These are phyloP conservation scores for Fringilla coelebs DNA, from an alignment of 2,797 vertebrate species.

Conservation along the genomic window DNA sequence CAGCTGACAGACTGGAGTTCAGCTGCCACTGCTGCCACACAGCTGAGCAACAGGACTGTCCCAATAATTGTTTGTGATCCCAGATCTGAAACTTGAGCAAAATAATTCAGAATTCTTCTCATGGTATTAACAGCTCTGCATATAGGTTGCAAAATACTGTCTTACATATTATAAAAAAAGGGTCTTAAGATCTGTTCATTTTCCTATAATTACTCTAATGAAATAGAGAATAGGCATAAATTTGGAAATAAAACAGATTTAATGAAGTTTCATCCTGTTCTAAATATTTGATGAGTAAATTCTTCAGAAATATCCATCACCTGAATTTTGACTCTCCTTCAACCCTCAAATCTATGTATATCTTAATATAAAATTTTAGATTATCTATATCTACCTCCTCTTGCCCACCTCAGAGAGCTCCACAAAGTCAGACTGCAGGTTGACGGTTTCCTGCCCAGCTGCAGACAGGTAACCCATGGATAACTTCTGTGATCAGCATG, in stretches of 20 bases:
- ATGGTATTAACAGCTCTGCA: neutral
- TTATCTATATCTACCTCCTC: neutral
- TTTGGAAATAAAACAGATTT: neutral
- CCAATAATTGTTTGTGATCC: neutral
- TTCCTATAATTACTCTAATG: neutral
- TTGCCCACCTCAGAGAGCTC: neutral
- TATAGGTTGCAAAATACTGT: neutral
- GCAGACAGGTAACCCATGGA: neutral
- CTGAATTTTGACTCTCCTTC: neutral
- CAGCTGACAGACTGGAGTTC: neutral
- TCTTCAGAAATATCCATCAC: neutral
- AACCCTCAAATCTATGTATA: neutral
- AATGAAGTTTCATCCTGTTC: neutral
- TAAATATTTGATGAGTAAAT: neutral
- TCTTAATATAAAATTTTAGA: neutral
- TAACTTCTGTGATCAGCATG: neutral
- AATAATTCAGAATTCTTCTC: neutral
- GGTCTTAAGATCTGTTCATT: neutral
- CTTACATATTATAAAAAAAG: neutral
- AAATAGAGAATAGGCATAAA: neutral
- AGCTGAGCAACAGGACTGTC: fast-evolving
- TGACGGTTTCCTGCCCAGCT: neutral
- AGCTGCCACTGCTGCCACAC: neutral
- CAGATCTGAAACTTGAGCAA: neutral
- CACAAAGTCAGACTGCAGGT: neutral